These are phyloP conservation scores for Stigmatopora argus DNA, from an alignment of 2,113 vertebrate genomes.

Conservation along the genomic window DNA sequence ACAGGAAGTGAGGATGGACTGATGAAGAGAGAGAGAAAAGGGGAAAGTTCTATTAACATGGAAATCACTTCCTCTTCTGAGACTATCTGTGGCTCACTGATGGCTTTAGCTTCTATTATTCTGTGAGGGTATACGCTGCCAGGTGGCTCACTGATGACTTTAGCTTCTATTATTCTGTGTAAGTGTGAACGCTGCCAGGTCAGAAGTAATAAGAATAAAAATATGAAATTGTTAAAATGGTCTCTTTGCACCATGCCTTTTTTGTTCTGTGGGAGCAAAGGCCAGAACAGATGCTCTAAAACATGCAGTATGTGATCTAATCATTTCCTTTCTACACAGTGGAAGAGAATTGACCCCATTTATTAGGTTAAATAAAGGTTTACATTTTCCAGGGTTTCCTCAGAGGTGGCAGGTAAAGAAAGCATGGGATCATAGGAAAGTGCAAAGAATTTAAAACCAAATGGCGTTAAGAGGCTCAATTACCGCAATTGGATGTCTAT, in stretches of 20 bases:
- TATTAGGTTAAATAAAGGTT: constrained; percentile 53
- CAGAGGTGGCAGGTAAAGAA: constrained; percentile 18
- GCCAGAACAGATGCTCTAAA: constrained; percentile 7
- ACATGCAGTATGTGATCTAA: constrained; percentile 45
- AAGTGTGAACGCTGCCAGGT: constrained; percentile 64
- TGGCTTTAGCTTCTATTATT: constrained; percentile 71
- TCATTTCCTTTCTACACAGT: constrained; percentile 38
- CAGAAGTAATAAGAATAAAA: constrained; percentile 60
- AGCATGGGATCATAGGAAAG: constrained; percentile 21
- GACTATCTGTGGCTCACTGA: constrained; percentile 59
- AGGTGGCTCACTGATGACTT: constrained; percentile 62
- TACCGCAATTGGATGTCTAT: constrained; percentile 31
- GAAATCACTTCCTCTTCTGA: constrained; percentile 66
- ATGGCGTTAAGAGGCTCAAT: constrained; percentile 25
- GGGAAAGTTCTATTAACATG: constrained; percentile 70
- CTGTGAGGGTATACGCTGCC: constrained; percentile 64
- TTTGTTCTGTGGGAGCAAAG: constrained; percentile 19
- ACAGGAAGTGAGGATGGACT: constrained; percentile 22
- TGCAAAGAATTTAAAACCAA: constrained; percentile 41
- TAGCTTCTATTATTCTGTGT: constrained; percentile 70
- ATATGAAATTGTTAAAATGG: constrained; percentile 37
- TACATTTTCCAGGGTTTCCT: constrained; percentile 34
- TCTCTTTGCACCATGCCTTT: constrained; percentile 31
- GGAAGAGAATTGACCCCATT: constrained; percentile 25
- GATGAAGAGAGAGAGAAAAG: constrained; percentile 15